These are phyloP conservation scores for Leptinotarsa peninsularis DNA, from an alignment of 2,888 invertebrate genomes.

Conservation along the genomic window DNA sequence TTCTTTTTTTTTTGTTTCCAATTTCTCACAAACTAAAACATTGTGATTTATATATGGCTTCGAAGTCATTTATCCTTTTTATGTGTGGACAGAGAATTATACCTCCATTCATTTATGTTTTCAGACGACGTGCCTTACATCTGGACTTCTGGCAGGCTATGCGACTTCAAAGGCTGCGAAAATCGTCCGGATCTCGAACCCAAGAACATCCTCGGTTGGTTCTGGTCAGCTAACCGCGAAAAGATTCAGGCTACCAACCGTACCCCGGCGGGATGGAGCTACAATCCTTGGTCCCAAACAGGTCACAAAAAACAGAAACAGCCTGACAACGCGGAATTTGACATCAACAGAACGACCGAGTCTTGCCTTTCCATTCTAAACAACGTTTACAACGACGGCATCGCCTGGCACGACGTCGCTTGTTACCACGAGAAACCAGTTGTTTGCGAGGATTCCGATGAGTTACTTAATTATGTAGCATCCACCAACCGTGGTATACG, in stretches of 20 bases:
- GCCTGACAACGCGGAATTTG: conserved; percentile 92
- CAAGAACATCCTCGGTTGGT: conserved; percentile 88
- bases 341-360: conserved; percentile 88
- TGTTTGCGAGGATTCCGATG: conserved; percentile 91
- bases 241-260: conserved; percentile 87
- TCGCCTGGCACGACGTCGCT: conserved; percentile 94
- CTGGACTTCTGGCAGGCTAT: conserved; percentile 92
- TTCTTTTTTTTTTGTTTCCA: too few relatives aligned
- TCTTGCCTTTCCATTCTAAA: conserved; percentile 89
- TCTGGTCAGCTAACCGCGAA: conserved; percentile 92
- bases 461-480: conserved; percentile 86
- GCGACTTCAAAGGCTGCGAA: conserved; percentile 94
- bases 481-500: conserved; percentile 86
- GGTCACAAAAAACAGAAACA: conserved; percentile 90
- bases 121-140: conserved; percentile 90
- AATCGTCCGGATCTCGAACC: conserved; percentile 87
- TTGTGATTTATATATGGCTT: too few relatives aligned
- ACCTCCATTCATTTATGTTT: conserved; percentile 33
- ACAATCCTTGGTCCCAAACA: conserved; percentile 91
- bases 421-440: conserved; percentile 94
- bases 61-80: too few relatives aligned
- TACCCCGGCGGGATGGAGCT: conserved; percentile 78
- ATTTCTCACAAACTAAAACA: too few relatives aligned
- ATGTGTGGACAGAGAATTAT: too few relatives aligned
- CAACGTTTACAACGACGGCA: conserved; percentile 93